Evolutionary conservation across 2,888 invertebrate species (phyloP).

Genomic region (Willowsia nigromaculata): DNA sequence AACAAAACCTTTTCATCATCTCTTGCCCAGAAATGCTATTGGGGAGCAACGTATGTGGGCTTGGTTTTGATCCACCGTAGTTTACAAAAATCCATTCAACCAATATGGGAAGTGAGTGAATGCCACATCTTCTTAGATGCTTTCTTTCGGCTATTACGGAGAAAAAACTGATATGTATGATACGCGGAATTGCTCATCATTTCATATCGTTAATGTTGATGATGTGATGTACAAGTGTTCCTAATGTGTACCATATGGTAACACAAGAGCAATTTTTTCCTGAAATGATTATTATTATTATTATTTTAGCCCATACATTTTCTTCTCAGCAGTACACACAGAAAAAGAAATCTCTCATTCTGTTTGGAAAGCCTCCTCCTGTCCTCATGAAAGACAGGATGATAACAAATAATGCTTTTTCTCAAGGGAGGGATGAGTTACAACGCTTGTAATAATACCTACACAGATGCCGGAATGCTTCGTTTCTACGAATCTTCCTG

Average conservation of each 20-base stretch:
- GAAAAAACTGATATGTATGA: slow-evolving; percentile 24
- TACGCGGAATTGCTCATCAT: slow-evolving; percentile 51
- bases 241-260: slow-evolving; percentile 61
- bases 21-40: neutral
- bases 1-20: slow-evolving; percentile 35
- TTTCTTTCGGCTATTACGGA: neutral
- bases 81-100: neutral
- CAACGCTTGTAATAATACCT: too few species aligned
- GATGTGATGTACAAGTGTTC: slow-evolving; percentile 55
- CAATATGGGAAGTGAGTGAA: slow-evolving; percentile 24
- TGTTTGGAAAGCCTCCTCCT: neutral
- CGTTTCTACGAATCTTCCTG: too few species aligned
- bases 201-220: slow-evolving; percentile 36
- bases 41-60: neutral
- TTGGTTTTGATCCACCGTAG: neutral
- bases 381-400: neutral
- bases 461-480: too few species aligned
- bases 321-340: neutral
- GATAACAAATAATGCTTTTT: neutral
- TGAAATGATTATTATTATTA: slow-evolving; percentile 26
- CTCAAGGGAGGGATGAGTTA: neutral
- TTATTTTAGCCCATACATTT: neutral
- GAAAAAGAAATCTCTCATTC: neutral
- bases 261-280: slow-evolving; percentile 4
- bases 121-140: neutral